A percentile compares a stretch with the other conserved stretches of the same genome.
These are phyloP conservation scores for Hiodon tergisus DNA, from an alignment of 2,113 vertebrate species.

Conservation along the genomic window DNA sequence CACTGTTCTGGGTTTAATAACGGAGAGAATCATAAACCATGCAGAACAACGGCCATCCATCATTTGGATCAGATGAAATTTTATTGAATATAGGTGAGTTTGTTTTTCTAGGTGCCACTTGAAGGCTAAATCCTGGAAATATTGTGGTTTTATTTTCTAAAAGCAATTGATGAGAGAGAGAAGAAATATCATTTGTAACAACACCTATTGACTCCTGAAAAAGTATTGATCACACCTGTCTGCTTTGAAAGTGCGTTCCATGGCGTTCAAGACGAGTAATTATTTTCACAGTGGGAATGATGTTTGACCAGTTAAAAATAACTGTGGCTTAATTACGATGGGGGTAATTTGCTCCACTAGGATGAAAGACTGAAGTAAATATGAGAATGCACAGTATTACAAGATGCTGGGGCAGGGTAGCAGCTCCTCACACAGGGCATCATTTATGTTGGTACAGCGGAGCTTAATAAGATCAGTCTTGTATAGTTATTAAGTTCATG, in stretches of 20 bases:
- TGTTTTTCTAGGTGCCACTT: neutral
- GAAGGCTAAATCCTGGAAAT: neutral
- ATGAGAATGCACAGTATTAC: no score
- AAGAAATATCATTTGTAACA: neutral
- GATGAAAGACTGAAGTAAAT: neutral
- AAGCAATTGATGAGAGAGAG: no score
- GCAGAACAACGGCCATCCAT: neutral
- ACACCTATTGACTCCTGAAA: neutral
- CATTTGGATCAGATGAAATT: neutral
- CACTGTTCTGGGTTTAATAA: neutral
- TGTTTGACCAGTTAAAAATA: neutral
- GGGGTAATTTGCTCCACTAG: neutral
- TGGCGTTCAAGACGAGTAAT: neutral
- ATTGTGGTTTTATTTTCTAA: no score
- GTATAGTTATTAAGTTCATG: no score
- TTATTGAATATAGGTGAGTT: conserved; percentile 2
- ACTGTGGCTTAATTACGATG: conserved; percentile 10
- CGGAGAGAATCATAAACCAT: neutral
- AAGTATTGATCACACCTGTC: neutral
- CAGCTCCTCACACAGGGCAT: no score
- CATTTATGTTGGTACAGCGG: no score
- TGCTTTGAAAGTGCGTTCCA: neutral
- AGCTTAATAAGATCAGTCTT: no score
- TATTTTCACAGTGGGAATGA: neutral
- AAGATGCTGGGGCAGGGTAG: no score